Conservation (phyloP, 2,113 vertebrate species). For the Sterrhoptilus dennistouni region DNA sequence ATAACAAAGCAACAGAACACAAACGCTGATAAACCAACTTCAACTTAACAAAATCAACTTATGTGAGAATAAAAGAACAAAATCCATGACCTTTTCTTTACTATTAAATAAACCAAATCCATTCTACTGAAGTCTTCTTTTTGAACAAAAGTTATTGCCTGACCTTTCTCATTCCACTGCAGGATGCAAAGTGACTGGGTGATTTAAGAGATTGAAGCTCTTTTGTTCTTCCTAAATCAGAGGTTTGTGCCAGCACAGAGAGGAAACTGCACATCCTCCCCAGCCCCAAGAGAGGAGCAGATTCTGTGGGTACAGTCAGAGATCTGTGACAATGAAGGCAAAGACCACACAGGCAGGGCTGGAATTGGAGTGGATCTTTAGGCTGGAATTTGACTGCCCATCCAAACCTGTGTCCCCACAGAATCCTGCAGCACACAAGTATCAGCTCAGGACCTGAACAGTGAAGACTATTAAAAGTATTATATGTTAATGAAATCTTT, state of each 20-base stretch:
- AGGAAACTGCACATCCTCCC: neutral
- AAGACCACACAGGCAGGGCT: neutral
- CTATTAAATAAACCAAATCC: constrained; percentile 40
- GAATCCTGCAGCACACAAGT: neutral
- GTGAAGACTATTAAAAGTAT: neutral
- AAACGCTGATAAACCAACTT: constrained; percentile 36
- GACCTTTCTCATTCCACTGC: constrained; percentile 35
- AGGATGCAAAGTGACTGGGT: neutral
- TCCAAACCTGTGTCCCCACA: neutral
- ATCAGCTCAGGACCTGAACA: neutral
- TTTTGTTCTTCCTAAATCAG: neutral
- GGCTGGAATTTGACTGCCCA: neutral
- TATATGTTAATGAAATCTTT: neutral
- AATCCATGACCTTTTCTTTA: constrained; percentile 50
- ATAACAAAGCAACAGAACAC: constrained; percentile 1
- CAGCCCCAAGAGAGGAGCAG: neutral
- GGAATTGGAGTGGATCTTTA: neutral
- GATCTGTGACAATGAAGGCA: neutral
- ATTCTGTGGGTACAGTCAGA: neutral
- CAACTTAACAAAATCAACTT: constrained; percentile 33
- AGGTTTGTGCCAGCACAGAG: neutral
- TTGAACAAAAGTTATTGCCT: constrained; percentile 16
- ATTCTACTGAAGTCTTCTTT: constrained; percentile 12
- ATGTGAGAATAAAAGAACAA: constrained; percentile 32
- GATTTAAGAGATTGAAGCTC: neutral